Base-by-base conservation (phyloP, 2,113 vertebrate species). In the Osmerus mordax region DNA sequence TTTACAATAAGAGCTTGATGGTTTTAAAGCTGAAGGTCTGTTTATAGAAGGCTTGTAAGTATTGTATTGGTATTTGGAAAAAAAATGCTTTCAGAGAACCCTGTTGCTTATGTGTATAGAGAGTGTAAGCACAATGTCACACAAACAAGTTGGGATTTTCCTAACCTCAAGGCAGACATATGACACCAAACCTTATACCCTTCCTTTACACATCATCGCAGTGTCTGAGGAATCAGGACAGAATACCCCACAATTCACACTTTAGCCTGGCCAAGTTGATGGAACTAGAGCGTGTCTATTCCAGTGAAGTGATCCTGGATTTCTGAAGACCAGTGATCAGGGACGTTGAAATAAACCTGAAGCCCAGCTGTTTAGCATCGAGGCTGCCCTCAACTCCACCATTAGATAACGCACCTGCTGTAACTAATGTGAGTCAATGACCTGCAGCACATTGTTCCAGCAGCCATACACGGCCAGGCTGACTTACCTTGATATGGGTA, bases 341-440 rank as follows among this genome's bases (percentile, higher is more conserved):
- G 54, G n/a, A n/a, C 54, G 14, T 56, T 56, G 54, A n/a, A n/a
- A 56, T 56, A n/a, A 15, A 56, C 3, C 54, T 56, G 15, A 56
- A 15, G 16, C 54, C 54, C 54, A n/a, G 15, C 54, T 56, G 41
- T 47, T 56, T 56, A n/a, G 15, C 54, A 18, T 56, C 16, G 4
- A 18, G 54, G 15, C 14, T 18, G 54, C 15, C n/a, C 54, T 56
- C 4, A 56, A 4, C 54, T 56, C 15, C 4, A 18, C 54, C 54
- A 56, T 56, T 9, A 56, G 54, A 56, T 56, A 56, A n/a, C 4
- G 15, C 16, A 56, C 54, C n/a, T 56, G 54, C n/a, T 56, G 54
- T n/a, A 56, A 56, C 54, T 56, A 56, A 56, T 56, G 54, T 15
- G n/a, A 56, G 54, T 56, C 54, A 56, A 56, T 56, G 54, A n/a